Evolutionary conservation across 2,113 vertebrate species (phyloP), one percentile per base, ranked within the genome.

Genomic region (Corydoras sp.): DNA sequence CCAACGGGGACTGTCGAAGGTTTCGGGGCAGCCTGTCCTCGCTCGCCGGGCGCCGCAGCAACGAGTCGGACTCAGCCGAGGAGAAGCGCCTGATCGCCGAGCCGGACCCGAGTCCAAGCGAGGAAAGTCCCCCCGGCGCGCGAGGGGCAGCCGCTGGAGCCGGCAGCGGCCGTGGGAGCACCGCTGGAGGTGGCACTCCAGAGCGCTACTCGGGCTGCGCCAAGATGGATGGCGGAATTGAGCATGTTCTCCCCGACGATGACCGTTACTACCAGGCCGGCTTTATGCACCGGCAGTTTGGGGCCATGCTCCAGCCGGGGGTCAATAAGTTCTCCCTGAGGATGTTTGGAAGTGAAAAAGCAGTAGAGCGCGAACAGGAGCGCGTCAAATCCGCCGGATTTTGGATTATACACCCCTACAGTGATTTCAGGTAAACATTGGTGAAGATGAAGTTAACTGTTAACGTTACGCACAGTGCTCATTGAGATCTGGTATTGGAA

Each of bases 301-400:
- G 95, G 78, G 94, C 95, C 71, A 95, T 99, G 94, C 92, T 99
- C 35, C 97, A 99, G 77, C 97, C 97, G 0, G 96, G 96, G 85
- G 96, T 99, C 90, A 99, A 99, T 91, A 99, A 99, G 92, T 99
- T 99, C 90, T 98, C 97, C 79, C 91, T 99, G 82, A 90, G 96
- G 91, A 98, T 99, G 97, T 99, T 99, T 88, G 97, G 97, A 81
- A 98, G 96, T 86, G 95, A 99, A 88, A 99, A 99, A 87, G 97
- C 97, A 31, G 97, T 99, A 76, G 97, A 99, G 84, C 87, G 94
- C 35, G 97, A 99, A 62, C 96, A 98, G 74, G 94, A 98, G 87
- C 90, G 97, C 81, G 96, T 99, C 78, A 99, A 98, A 79, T 96
- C 96, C 49, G 97, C 97, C 5, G 97, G 97, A 67, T 98, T 94